Evolutionary conservation across 2,113 vertebrate genomes (phyloP).

Genomic region (Vidua chalybeata): DNA sequence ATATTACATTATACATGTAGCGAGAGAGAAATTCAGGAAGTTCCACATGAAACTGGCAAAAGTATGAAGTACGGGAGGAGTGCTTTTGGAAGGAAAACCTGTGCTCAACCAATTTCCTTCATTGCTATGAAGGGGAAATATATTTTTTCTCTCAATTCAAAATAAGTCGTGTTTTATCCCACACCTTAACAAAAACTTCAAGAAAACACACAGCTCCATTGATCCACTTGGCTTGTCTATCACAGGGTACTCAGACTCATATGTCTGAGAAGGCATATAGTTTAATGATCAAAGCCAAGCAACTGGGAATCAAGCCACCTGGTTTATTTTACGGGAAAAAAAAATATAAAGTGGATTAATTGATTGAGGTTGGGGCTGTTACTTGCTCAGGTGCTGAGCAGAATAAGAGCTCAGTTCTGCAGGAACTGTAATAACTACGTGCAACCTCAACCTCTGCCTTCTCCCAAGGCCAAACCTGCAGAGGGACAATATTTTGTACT

Average conservation of each 20-base stretch:
- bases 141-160: neutral
- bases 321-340: neutral
- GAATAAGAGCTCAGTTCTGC: neutral
- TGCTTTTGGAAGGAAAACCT: neutral
- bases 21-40: neutral
- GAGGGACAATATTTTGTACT: neutral
- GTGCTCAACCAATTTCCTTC: neutral
- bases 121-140: neutral
- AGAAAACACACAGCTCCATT: constrained; percentile 14
- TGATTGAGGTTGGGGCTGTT: neutral
- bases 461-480: neutral
- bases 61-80: neutral
- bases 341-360: neutral
- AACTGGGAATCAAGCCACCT: constrained; percentile 14
- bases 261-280: neutral
- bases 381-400: neutral
- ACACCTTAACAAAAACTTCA: neutral
- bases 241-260: neutral
- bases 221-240: neutral
- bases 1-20: neutral
- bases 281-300: constrained; percentile 1
- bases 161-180: constrained; percentile 28
- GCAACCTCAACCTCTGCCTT: neutral
- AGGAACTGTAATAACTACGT: neutral
- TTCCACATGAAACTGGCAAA: neutral